These are phyloP conservation scores for Papilio elwesi DNA, from an alignment of 2,888 invertebrate genomes.

Conservation along the genomic window DNA sequence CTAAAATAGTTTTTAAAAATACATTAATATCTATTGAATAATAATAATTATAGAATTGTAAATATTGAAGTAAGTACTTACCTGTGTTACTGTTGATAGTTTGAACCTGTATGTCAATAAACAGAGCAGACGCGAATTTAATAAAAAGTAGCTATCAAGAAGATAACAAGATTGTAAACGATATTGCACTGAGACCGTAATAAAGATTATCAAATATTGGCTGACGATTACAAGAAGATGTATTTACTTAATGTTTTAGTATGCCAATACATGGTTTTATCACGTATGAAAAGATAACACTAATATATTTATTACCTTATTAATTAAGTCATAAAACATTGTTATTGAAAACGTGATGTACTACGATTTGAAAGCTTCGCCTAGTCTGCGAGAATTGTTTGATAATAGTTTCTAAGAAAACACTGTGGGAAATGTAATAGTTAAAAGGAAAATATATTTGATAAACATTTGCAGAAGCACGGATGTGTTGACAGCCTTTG, in stretches of 20 bases:
- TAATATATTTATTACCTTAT: conserved; percentile 10
- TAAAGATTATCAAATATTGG: conserved; percentile 15
- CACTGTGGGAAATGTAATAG: neutral
- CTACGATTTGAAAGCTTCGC: neutral
- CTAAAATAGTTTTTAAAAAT: conserved; percentile 47
- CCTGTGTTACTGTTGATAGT: conserved; percentile 54
- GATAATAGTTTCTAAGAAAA: conserved; percentile 7
- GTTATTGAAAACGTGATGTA: neutral
- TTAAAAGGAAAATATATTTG: neutral
- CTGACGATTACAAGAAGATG: neutral
- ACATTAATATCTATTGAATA: neutral
- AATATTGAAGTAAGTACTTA: conserved; percentile 43
- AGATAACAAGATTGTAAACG: conserved; percentile 18
- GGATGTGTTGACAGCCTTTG: no score
- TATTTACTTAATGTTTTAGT: conserved; percentile 1
- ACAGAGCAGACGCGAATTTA: conserved; percentile 21
- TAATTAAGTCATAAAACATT: conserved; percentile 25
- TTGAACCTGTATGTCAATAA: conserved; percentile 49
- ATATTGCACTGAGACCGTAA: conserved; percentile 22
- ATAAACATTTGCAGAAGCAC: no score
- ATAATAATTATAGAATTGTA: neutral
- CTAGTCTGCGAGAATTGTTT: neutral
- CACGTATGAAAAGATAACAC: conserved; percentile 5
- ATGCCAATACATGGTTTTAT: neutral
- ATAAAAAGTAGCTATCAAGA: conserved; percentile 13